Evolutionary conservation across 2,797 vertebrate species (phyloP).

Genomic region (Enteromius anoplus): DNA sequence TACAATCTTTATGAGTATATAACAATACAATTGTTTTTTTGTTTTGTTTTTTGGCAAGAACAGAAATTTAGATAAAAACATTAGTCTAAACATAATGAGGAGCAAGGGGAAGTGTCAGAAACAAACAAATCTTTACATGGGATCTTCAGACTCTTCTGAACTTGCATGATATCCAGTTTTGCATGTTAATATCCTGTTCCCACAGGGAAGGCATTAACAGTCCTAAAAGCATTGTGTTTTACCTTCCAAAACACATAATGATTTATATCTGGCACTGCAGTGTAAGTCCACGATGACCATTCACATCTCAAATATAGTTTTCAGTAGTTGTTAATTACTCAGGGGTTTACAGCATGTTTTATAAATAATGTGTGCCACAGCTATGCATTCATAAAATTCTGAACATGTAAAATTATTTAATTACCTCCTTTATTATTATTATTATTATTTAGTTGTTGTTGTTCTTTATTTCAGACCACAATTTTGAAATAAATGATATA

Average conservation of each 20-base stretch:
- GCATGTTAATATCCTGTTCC: conserved; percentile 10
- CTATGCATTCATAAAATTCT: background rate
- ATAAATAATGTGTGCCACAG: background rate
- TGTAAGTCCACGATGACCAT: conserved; percentile 4
- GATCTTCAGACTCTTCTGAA: background rate
- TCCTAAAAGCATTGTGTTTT: background rate
- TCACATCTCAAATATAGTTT: background rate
- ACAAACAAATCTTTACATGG: background rate
- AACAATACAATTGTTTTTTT: background rate
- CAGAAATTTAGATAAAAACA: background rate
- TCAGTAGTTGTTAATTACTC: background rate
- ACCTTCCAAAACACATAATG: background rate
- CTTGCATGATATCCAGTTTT: background rate
- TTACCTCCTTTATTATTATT: background rate
- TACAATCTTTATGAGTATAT: conserved; percentile 10
- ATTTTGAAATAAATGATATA: background rate
- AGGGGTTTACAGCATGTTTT: background rate
- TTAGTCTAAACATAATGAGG: background rate
- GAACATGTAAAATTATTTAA: background rate
- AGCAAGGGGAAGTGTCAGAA: conserved; percentile 8
- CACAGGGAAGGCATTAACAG: conserved; percentile 16
- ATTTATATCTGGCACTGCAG: background rate
- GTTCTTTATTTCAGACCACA: background rate
- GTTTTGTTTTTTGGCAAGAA: background rate
- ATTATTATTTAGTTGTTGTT: background rate